A percentile compares a stretch with the other conserved stretches of the same genome.
Evolutionary conservation across 1,140 invertebrate species (phyloP).

Genomic region (Euura lappo): DNA sequence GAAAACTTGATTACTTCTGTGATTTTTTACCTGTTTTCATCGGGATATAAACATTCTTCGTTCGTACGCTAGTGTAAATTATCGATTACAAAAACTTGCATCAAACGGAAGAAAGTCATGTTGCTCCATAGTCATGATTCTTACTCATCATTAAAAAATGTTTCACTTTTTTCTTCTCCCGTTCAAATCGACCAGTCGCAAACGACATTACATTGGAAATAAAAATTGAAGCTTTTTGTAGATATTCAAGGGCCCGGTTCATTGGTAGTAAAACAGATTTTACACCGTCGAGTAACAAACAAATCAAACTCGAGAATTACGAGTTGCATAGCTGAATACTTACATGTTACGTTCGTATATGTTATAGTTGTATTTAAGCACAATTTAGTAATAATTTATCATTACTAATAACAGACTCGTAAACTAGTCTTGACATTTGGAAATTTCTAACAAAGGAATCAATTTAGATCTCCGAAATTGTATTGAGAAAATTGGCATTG

Average conservation of each 20-base stretch:
- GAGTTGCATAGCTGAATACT: neutral
- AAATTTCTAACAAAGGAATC: no score
- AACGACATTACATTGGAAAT: no score
- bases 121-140: neutral
- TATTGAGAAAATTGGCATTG: neutral
- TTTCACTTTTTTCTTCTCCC: neutral
- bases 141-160: neutral
- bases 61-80: neutral
- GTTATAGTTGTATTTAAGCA: neutral
- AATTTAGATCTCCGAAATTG: neutral
- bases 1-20: neutral
- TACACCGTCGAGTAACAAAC: no score
- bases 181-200: no score
- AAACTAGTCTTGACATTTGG: neutral
- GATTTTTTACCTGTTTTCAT: neutral
- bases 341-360: neutral
- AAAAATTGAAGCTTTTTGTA: no score
- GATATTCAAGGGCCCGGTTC: no score
- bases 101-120: neutral
- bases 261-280: no score
- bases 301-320: no score
- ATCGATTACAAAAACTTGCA: neutral
- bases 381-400: neutral
- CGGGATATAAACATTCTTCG: neutral
- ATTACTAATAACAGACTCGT: neutral